Evolutionary conservation across 2,888 invertebrate genomes (phyloP), one percentile per base, ranked within the genome.

Genomic region (Schizaphis graminum): DNA sequence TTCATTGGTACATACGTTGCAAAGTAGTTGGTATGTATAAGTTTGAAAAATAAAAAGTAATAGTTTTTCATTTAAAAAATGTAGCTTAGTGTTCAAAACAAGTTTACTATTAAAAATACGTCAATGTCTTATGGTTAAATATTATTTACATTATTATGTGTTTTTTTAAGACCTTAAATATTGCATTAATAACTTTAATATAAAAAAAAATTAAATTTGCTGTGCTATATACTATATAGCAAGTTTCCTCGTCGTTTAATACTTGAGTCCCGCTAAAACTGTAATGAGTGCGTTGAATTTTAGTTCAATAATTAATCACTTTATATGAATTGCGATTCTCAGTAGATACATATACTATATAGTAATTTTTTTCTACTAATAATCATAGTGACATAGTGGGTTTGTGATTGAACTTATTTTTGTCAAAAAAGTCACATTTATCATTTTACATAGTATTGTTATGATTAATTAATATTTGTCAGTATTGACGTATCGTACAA

Each of bases 1-100:
- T 41, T 91, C 28, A 44, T 57, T 44, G 85, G 16, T 85, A 4
- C 57, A 88, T 44, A 57, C 35, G 57, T 44, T 41, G 35, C n/a
- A 88, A 88, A 16, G 21, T 88, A 88, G n/a, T 21, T 10, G 24
- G 10, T 53, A 88, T n/a, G 47, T 53, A 90, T 67, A 49, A 90
- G 91, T 77, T 91, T 1, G 35, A 49, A 77, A 90, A 47, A 49
- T 91, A 61, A 61, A n/a, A 47, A 67, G 11, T 13, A 47, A 90
- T 84, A 84, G 13, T 53, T 91, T 91, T 77, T 84, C 13, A 53
- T 84, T 77, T 91, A 26, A 26, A 49, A 57, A 91, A 4, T 91
- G 77, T 77, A 35, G 1, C 13, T 67, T 89, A 28, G 61, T 53
- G 24, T 44, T 91, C 35, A 49, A 77, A 53, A 84, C 13, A 28